A percentile compares a stretch with the other conserved stretches of the same genome.
Conservation (phyloP, 2,888 invertebrate species). For the Drosophila rellima region DNA sequence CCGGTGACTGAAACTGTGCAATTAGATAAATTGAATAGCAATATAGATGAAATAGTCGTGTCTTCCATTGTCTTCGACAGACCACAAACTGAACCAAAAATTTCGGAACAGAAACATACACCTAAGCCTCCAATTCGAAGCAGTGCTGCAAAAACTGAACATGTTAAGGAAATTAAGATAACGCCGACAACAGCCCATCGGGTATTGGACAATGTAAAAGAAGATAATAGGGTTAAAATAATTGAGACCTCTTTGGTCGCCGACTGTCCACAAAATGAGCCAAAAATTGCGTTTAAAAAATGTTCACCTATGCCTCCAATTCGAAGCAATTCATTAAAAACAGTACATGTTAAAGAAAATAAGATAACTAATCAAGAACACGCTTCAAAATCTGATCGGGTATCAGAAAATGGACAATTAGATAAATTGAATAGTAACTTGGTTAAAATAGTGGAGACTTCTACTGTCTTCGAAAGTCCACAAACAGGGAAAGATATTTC, state of each 20-base stretch:
- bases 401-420: not conserved
- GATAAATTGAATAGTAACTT: not conserved
- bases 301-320: not conserved
- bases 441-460: not conserved
- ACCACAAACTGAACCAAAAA: conserved; percentile 2
- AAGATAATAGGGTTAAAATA: not conserved
- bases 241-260: not conserved
- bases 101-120: not conserved
- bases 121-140: conserved; percentile 7
- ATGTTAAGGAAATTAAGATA: not conserved
- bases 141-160: conserved; percentile 1
- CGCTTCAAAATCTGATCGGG: not conserved
- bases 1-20: conserved; percentile 12
- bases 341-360: not conserved
- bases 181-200: not conserved
- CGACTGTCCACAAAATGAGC: not conserved
- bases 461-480: not conserved
- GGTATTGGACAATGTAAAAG: not conserved
- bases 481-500: not conserved
- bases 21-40: conserved; percentile 13
- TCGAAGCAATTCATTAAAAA: conserved; percentile 2
- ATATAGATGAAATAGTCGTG: not conserved
- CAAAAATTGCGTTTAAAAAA: not conserved
- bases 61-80: conserved; percentile 1
- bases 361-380: not conserved